Evolutionary conservation across 1,140 invertebrate species (phyloP).

Genomic region (Diplogasteroides magnus): DNA sequence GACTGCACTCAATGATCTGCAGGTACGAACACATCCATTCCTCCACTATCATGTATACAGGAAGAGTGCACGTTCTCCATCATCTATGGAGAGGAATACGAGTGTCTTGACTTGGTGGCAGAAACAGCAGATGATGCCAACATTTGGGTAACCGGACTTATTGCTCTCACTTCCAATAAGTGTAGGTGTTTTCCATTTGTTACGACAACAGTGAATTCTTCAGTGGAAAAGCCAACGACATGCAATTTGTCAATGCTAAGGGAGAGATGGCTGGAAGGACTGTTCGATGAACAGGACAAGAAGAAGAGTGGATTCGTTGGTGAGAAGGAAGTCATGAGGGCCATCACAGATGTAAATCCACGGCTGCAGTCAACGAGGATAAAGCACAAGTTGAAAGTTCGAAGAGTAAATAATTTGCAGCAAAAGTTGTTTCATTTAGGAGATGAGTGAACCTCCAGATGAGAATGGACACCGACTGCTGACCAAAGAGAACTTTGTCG

Average conservation of each 20-base stretch:
- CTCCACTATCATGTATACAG: conserved; percentile 25
- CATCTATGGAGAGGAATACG: conserved; percentile 65
- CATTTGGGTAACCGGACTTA: conserved; percentile 62
- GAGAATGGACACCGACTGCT: conserved; percentile 60
- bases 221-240: conserved; percentile 15
- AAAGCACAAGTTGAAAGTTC: conserved; percentile 62
- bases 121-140: conserved; percentile 65
- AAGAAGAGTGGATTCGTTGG: conserved; percentile 60
- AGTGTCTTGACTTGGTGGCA: conserved; percentile 65
- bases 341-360: conserved; percentile 62
- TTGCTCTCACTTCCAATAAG: conserved; percentile 45
- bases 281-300: conserved; percentile 61
- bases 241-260: conserved; percentile 29
- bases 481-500: conserved; percentile 63
- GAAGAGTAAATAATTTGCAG: conserved; percentile 1
- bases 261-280: conserved; percentile 60
- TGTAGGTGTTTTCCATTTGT: conserved; percentile 16
- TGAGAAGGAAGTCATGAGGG: conserved; percentile 60
- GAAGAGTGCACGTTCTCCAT: conserved; percentile 67
- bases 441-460: conserved; percentile 45
- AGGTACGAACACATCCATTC: conserved; percentile 27
- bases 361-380: conserved; percentile 60
- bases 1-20: conserved; percentile 57
- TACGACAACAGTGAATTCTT: conserved; percentile 1
- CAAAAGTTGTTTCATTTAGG: conserved; percentile 16